Conservation (phyloP, 1,140 invertebrate species). For the Hyles vespertilio region DNA sequence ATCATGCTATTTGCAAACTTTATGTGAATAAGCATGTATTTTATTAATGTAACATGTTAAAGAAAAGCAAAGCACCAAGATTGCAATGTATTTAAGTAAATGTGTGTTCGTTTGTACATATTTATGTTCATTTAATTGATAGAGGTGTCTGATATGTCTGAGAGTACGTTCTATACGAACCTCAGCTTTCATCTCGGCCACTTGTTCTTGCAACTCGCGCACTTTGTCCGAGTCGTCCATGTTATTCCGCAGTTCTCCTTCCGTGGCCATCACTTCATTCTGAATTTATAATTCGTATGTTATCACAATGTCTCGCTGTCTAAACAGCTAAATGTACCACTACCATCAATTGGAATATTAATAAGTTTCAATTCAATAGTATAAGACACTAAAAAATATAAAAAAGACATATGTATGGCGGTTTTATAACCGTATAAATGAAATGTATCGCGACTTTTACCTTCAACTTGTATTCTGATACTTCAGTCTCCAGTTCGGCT, state of each 20-base stretch:
- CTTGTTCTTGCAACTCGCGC: constrained; percentile 91
- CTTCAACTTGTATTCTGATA: constrained; percentile 95
- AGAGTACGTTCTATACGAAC: constrained; percentile 71
- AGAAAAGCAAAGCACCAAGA: too few species aligned
- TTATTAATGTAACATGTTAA: too few species aligned
- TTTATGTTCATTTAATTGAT: too few species aligned
- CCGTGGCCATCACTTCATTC: constrained; percentile 94
- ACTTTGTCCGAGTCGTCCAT: constrained; percentile 89
- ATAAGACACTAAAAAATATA: too few species aligned
- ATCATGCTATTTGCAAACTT: too few species aligned
- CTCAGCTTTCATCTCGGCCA: constrained; percentile 94
- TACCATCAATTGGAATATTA: too few species aligned
- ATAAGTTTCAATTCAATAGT: too few species aligned
- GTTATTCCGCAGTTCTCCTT: constrained; percentile 87
- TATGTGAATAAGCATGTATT: too few species aligned
- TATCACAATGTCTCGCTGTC: too few species aligned
- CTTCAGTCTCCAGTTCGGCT: constrained; percentile 96
- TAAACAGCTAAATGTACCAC: too few species aligned
- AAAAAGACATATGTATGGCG: too few species aligned
- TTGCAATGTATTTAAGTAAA: neutral
- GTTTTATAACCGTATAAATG: too few species aligned
- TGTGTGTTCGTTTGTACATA: neutral
- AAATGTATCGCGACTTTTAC: constrained; percentile 64
- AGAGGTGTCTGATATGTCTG: neutral
- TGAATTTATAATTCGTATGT: constrained; percentile 48